A percentile compares a stretch with the other conserved stretches of the same genome.
Evolutionary conservation across 2,113 vertebrate species (phyloP).

Genomic region (Baryphthengus martii): DNA sequence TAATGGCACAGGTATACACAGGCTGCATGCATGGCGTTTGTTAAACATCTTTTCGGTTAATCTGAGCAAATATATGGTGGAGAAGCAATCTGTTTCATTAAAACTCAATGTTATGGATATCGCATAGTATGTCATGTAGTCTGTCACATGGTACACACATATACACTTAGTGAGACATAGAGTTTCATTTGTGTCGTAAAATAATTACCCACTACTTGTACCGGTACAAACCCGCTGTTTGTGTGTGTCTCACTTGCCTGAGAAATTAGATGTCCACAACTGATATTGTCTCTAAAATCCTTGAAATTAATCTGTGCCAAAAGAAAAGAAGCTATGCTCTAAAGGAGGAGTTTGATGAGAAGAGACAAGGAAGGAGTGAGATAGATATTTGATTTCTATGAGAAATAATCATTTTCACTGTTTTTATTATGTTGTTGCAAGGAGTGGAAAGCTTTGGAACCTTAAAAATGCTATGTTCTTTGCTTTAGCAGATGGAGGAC

Average conservation of each 20-base stretch:
- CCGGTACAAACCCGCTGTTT: not conserved
- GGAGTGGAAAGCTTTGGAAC: not conserved
- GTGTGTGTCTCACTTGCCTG: not conserved
- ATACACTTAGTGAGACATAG: not conserved
- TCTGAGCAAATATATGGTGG: not conserved
- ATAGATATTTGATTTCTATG: not conserved
- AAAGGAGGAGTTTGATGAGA: not conserved
- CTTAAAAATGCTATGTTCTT: not conserved
- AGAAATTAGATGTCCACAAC: not conserved
- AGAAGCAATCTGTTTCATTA: not conserved
- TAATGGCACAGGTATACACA: fast-evolving
- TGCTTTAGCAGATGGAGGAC: fast-evolving
- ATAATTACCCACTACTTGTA: not conserved
- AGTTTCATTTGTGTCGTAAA: not conserved
- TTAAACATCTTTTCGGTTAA: not conserved
- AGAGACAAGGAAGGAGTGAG: not conserved
- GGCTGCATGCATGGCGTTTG: not conserved
- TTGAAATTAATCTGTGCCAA: not conserved
- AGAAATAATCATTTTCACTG: not conserved
- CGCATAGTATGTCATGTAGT: not conserved
- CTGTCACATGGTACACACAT: not conserved
- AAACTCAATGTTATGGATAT: not conserved
- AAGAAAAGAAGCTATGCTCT: not conserved
- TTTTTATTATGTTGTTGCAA: not conserved
- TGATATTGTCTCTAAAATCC: not conserved